Evolutionary conservation across 2,797 vertebrate genomes (phyloP).

Genomic region (Valencia hispanica): DNA sequence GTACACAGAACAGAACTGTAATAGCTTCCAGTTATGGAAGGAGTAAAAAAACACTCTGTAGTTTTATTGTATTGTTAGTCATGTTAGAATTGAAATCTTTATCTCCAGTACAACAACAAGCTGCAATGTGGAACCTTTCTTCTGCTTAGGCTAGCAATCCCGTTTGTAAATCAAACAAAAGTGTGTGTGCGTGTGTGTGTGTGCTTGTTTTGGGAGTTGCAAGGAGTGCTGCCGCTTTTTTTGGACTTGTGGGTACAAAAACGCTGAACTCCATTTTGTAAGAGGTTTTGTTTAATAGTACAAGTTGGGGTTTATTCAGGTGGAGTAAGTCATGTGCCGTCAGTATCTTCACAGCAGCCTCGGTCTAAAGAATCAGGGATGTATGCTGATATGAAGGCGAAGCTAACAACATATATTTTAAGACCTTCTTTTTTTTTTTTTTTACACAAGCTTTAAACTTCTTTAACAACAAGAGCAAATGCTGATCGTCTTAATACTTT

Average conservation of each 20-base stretch:
- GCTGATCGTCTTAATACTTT: no score
- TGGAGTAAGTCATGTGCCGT: not conserved
- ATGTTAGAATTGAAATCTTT: not conserved
- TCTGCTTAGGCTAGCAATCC: not conserved
- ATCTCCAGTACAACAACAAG: not conserved
- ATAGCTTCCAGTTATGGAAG: not conserved
- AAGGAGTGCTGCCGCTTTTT: not conserved
- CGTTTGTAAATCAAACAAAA: not conserved
- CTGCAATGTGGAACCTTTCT: not conserved
- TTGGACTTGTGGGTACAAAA: not conserved
- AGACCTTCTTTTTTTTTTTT: no score
- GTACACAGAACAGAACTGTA: not conserved
- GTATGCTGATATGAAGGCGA: not conserved
- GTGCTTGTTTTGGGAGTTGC: not conserved
- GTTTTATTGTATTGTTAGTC: not conserved
- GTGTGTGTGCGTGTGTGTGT: not conserved
- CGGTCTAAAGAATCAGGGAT: not conserved
- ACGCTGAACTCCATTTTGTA: not conserved
- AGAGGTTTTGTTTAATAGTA: not conserved
- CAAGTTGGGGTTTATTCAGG: not conserved
- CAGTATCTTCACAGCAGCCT: not conserved
- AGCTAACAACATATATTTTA: not conserved
- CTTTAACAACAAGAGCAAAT: no score
- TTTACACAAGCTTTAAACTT: no score
- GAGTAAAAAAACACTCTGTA: not conserved